Conservation (phyloP, 2,113 vertebrate species). For the Halcyon malimbica region DNA sequence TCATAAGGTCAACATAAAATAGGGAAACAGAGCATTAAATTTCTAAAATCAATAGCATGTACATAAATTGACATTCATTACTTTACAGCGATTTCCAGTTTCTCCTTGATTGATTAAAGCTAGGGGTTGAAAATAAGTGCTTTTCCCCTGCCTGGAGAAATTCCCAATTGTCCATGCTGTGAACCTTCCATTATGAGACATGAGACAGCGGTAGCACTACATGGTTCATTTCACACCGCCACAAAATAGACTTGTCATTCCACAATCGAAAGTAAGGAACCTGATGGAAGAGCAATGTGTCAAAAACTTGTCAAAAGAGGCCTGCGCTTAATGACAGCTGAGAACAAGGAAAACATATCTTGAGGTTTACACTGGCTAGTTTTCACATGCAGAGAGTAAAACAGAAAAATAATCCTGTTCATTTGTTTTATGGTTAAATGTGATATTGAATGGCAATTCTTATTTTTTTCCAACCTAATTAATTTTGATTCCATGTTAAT, state of each 20-base stretch:
- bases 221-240: conserved; percentile 67
- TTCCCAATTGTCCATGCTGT: conserved; percentile 68
- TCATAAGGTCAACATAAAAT: conserved; percentile 58
- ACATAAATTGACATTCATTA: conserved; percentile 67
- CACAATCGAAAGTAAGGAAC: conserved; percentile 67
- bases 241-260: conserved; percentile 74
- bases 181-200: conserved; percentile 75
- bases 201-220: conserved; percentile 58
- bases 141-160: conserved; percentile 72
- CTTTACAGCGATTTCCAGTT: conserved; percentile 65
- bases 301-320: conserved; percentile 66
- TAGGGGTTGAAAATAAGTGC: conserved; percentile 70
- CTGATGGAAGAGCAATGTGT: conserved; percentile 66
- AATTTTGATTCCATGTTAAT: conserved; percentile 53
- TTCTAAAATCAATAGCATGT: conserved; percentile 63
- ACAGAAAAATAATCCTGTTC: conserved; percentile 20
- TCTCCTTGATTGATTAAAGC: conserved; percentile 75
- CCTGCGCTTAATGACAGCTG: conserved; percentile 33
- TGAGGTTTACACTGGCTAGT: neutral
- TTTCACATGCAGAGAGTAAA: neutral
- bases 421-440: conserved; percentile 41
- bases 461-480: conserved; percentile 45
- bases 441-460: conserved; percentile 24
- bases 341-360: conserved; percentile 29
- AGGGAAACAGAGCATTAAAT: conserved; percentile 68